Conservation (phyloP, 2,113 vertebrate genomes). For the Engystomops pustulosus region DNA sequence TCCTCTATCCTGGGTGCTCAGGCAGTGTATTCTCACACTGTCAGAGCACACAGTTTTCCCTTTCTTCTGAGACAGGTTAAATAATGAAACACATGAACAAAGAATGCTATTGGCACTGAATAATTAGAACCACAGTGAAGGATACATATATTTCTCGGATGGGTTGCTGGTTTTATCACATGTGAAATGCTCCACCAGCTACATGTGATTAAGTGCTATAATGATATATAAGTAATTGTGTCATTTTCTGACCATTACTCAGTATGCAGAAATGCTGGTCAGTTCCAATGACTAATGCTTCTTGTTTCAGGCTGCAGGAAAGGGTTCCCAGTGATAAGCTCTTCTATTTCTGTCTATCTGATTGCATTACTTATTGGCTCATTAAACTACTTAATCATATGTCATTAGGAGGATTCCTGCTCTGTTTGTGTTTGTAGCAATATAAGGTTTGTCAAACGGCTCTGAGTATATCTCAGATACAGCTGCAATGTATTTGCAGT, state of each 20-base stretch:
- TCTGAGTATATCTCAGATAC: background rate
- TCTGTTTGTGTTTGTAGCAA: constrained; percentile 21
- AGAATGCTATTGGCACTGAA: no score
- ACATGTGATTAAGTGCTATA: constrained; percentile 17
- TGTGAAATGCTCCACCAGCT: background rate
- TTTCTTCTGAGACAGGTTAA: background rate
- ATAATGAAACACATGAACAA: background rate
- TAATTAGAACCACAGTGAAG: background rate
- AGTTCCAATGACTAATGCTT: constrained; percentile 15
- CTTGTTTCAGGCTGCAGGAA: background rate
- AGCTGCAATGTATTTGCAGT: background rate
- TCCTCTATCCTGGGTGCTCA: no score
- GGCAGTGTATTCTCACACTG: no score
- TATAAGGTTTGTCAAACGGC: background rate
- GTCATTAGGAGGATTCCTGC: constrained; percentile 39
- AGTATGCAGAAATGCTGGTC: constrained; percentile 28
- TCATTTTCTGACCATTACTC: background rate
- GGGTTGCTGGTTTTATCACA: background rate
- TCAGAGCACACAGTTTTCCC: no score
- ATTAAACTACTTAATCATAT: constrained; percentile 42
- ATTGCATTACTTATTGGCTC: constrained; percentile 51
- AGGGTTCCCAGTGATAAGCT: constrained; percentile 51
- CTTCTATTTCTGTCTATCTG: constrained; percentile 47
- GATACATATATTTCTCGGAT: background rate
- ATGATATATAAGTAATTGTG: constrained; percentile 19